Percentiles rank a stretch among this genome's conserved stretches.
Conservation (phyloP, 2,113 vertebrate genomes). For the Pica pica region DNA sequence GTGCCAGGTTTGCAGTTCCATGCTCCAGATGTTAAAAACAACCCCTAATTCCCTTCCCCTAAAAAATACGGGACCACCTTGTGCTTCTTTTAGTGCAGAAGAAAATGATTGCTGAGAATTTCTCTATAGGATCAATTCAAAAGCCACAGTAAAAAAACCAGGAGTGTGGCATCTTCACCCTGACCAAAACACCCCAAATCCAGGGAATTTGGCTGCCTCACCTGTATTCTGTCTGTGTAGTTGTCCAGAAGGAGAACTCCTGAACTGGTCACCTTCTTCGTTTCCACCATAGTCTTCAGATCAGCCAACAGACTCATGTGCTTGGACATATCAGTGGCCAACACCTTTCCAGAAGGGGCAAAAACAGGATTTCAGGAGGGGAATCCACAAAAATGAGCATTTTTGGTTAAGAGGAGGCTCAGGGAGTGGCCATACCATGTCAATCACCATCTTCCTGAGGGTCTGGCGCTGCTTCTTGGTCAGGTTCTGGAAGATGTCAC, state of each 20-base stretch:
- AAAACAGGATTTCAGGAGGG: neutral
- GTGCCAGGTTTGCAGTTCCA: rapidly evolving
- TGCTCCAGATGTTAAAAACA: neutral
- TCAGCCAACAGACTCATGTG: conserved; percentile 96
- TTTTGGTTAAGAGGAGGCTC: neutral
- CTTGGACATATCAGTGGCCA: conserved; percentile 99
- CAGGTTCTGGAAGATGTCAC: conserved; percentile 98
- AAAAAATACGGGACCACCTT: neutral
- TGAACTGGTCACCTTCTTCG: conserved; percentile 97
- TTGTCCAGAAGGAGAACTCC: conserved; percentile 95
- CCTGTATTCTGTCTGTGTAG: conserved; percentile 97
- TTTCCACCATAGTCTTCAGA: conserved; percentile 98
- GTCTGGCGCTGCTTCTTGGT: conserved; percentile 92
- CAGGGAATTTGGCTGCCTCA: neutral
- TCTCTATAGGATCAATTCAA: rapidly evolving
- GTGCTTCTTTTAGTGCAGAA: neutral
- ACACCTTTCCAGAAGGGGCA: conserved; percentile 72
- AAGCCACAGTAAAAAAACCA: neutral
- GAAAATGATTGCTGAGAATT: neutral
- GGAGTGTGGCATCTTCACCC: neutral
- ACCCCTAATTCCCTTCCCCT: neutral
- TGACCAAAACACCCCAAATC: neutral
- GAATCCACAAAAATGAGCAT: neutral
- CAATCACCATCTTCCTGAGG: conserved; percentile 95
- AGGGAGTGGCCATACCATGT: conserved; percentile 79